Evolutionary conservation across 2,797 vertebrate species (phyloP).

Genomic region (Anniella stebbinsi): DNA sequence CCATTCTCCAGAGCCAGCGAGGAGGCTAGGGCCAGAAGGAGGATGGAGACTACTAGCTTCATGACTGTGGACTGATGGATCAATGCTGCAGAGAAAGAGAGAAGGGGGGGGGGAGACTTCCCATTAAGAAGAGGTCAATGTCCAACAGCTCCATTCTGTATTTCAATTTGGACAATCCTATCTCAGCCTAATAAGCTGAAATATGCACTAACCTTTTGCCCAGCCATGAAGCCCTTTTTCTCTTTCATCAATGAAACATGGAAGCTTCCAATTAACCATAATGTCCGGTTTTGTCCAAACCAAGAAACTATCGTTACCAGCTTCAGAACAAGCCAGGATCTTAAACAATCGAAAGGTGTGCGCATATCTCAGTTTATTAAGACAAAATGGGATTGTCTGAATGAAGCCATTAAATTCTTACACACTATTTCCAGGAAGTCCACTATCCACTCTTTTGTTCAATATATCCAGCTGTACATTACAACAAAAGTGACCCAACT

Average conservation of each 20-base stretch:
- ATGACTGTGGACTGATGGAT: not conserved
- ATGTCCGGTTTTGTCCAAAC: not conserved
- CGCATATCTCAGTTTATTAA: not conserved
- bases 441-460: not conserved
- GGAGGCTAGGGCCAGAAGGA: slow-evolving; percentile 63
- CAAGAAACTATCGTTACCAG: not conserved
- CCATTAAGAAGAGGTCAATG: not conserved
- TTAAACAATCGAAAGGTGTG: not conserved
- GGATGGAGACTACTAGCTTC: slow-evolving; percentile 25
- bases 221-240: not conserved
- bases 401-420: not conserved
- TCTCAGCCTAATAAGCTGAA: not conserved
- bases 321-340: not conserved
- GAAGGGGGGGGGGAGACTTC: not conserved
- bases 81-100: not conserved
- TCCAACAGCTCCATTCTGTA: not conserved
- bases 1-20: slow-evolving; percentile 88
- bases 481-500: not conserved
- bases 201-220: not conserved
- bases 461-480: not conserved
- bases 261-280: not conserved
- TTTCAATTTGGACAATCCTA: not conserved
- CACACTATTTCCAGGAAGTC: not conserved
- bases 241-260: not conserved
- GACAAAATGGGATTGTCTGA: not conserved